Percentiles rank a stretch among this genome's conserved stretches.
Conservation (phyloP, 2,888 invertebrate genomes). For the Parnassius apollo region DNA sequence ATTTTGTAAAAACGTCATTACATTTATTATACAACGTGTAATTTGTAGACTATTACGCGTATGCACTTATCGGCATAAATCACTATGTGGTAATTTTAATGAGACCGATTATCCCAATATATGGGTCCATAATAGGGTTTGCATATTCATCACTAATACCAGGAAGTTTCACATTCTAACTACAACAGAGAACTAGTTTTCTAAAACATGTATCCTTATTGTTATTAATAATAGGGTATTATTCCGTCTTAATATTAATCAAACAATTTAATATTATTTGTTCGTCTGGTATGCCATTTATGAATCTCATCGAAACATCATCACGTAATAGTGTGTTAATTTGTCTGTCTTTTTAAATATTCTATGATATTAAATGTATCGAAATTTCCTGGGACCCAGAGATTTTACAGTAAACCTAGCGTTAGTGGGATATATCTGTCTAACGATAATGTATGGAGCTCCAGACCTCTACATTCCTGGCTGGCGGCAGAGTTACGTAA, state of each 20-base stretch:
- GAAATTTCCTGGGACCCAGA: neutral
- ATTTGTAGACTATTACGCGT: conserved; percentile 37
- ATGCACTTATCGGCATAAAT: conserved; percentile 21
- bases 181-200: too few relatives aligned
- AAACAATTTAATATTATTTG: too few relatives aligned
- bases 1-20: conserved; percentile 29
- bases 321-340: too few relatives aligned
- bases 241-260: too few relatives aligned
- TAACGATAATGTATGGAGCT: conserved; percentile 42
- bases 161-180: too few relatives aligned
- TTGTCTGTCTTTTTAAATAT: too few relatives aligned
- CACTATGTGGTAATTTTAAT: conserved; percentile 26
- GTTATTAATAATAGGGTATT: too few relatives aligned
- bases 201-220: too few relatives aligned
- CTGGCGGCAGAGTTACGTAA: conserved; percentile 25
- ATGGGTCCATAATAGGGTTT: conserved; percentile 18
- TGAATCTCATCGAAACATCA: too few relatives aligned
- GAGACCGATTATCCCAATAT: conserved; percentile 28
- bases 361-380: too few relatives aligned
- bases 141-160: neutral
- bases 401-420: conserved; percentile 16
- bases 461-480: conserved; percentile 30
- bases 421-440: conserved; percentile 35
- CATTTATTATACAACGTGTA: conserved; percentile 33
- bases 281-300: too few relatives aligned